Percentiles rank a stretch among this genome's conserved stretches.
phyloP scores from a whole-genome alignment of 1,140 invertebrate species.

The Melanaphis sacchari region DNA sequence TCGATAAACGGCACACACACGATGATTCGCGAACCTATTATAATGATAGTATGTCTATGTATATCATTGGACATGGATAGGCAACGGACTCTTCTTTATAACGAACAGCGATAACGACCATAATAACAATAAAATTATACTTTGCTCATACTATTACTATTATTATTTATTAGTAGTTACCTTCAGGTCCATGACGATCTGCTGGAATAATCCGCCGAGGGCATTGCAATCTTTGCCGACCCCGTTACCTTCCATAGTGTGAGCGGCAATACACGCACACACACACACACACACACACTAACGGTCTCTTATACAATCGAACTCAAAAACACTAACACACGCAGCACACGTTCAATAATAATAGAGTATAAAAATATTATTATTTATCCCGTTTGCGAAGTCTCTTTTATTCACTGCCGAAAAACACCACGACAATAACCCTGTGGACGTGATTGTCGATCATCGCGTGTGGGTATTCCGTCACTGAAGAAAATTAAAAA shows the following conservation, averaged over 20 bases:
- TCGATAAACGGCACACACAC: background rate
- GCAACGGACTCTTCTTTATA: background rate
- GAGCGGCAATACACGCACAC: background rate
- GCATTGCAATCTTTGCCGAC: conserved; percentile 81
- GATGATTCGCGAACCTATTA: background rate
- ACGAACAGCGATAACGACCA: background rate
- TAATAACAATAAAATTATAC: background rate
- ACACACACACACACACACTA: background rate
- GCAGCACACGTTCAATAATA: background rate
- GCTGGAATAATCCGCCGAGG: conserved; percentile 82
- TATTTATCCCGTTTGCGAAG: background rate
- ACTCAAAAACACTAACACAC: background rate
- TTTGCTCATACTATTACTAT: background rate
- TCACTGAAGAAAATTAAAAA: background rate
- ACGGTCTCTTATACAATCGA: background rate
- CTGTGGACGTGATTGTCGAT: background rate
- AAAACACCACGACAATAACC: background rate
- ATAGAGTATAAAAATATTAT: background rate
- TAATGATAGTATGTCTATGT: background rate
- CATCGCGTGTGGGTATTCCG: background rate
- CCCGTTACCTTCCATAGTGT: conserved; percentile 69
- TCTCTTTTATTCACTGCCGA: background rate
- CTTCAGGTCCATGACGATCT: conserved; percentile 86
- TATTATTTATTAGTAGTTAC: conserved; percentile 65
- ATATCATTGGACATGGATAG: background rate